A percentile compares a stretch with the other conserved stretches of the same genome.
These are phyloP conservation scores for Hippopotamyrus pictus DNA, from an alignment of 2,797 vertebrate species.

Conservation along the genomic window DNA sequence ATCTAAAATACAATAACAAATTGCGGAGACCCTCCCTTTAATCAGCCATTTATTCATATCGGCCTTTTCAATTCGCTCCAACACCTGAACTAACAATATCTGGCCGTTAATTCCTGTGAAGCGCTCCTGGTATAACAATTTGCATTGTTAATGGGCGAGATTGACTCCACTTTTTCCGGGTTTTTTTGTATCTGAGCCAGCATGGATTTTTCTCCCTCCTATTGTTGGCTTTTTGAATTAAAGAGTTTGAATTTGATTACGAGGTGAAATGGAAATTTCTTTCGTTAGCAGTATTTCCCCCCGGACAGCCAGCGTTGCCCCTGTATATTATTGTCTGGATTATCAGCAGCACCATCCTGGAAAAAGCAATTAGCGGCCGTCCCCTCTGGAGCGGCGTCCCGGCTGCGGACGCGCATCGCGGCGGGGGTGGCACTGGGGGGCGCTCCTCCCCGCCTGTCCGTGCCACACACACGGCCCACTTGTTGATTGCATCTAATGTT, in stretches of 20 bases:
- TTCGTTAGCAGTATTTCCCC: slow-evolving; percentile 57
- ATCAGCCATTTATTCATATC: slow-evolving; percentile 56
- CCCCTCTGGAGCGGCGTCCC: background rate
- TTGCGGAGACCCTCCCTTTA: slow-evolving; percentile 37
- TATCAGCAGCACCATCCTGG: slow-evolving; percentile 40
- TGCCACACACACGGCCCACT: background rate
- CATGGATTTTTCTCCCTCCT: slow-evolving; percentile 30
- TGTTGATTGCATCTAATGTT: background rate
- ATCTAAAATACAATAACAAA: slow-evolving; percentile 22
- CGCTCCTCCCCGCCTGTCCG: background rate
- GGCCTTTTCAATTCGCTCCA: slow-evolving; percentile 61
- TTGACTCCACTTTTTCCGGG: slow-evolving; percentile 56
- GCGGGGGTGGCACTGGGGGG: background rate
- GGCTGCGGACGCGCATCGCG: background rate
- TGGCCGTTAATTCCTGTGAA: slow-evolving; percentile 46
- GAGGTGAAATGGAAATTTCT: slow-evolving; percentile 51
- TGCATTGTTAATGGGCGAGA: slow-evolving; percentile 61
- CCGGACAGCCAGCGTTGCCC: slow-evolving; percentile 38
- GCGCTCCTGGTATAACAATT: slow-evolving; percentile 62
- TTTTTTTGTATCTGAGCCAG: slow-evolving; percentile 38
- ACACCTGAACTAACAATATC: slow-evolving; percentile 66
- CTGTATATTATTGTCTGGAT: slow-evolving; percentile 48
- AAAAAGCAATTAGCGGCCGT: slow-evolving; percentile 34
- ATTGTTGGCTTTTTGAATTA: slow-evolving; percentile 38
- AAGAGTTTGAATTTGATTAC: slow-evolving; percentile 50